A percentile compares a stretch with the other conserved stretches of the same genome.
Conservation (phyloP, 2,888 invertebrate species). For the Heliconius sara region DNA sequence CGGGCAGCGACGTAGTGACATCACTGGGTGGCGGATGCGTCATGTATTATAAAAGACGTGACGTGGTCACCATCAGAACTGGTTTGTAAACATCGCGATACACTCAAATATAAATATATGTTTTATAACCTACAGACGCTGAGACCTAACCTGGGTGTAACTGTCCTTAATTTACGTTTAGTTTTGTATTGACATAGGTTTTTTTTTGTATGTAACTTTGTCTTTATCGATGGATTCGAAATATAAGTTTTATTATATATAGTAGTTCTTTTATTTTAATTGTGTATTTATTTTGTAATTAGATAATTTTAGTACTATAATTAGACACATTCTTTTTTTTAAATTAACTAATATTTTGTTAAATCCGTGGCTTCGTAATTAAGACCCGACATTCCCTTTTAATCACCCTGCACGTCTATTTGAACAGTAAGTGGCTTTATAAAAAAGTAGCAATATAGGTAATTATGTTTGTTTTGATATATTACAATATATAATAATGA, state of each 20-base stretch:
- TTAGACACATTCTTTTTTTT: background rate
- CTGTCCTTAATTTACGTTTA: constrained; percentile 5
- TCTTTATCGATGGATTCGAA: constrained; percentile 23
- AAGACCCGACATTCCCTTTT: background rate
- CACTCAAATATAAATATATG: background rate
- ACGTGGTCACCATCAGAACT: constrained; percentile 46
- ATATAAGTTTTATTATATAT: constrained; percentile 25
- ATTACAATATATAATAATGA: too few relatives aligned
- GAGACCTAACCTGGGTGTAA: background rate
- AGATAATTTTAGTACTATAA: background rate
- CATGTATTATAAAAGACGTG: constrained; percentile 51
- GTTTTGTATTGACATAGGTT: constrained; percentile 24
- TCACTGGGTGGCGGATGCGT: constrained; percentile 51
- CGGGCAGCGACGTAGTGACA: constrained; percentile 42
- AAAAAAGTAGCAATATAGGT: background rate
- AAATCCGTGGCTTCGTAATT: background rate
- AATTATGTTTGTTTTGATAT: too few relatives aligned
- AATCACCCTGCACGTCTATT: background rate
- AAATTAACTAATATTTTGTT: background rate
- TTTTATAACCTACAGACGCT: constrained; percentile 2
- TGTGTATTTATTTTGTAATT: background rate
- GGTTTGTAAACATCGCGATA: constrained; percentile 42
- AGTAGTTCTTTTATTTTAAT: constrained; percentile 21
- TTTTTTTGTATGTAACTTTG: constrained; percentile 26
- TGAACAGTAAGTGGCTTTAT: background rate